Evolutionary conservation across 2,888 invertebrate genomes (phyloP).

Genomic region (Omphaloscelis lunosa): DNA sequence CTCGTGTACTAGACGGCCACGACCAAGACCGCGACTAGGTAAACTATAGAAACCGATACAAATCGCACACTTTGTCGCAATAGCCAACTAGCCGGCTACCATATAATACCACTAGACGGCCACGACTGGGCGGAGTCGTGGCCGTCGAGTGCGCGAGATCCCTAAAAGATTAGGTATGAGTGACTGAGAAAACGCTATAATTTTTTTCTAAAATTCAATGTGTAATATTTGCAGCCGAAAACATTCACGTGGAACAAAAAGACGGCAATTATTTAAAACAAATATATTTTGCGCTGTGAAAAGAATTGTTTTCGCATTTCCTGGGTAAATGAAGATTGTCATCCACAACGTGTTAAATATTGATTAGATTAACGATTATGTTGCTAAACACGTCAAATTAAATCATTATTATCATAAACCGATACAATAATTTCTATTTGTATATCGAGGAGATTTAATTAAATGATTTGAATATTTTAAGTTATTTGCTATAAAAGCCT

Average conservation of each 20-base stretch:
- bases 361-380: constrained; percentile 16
- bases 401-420: not conserved
- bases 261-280: not conserved
- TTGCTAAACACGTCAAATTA: not conserved
- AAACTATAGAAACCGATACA: too few relatives aligned
- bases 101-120: too few relatives aligned
- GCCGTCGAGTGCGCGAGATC: too few relatives aligned
- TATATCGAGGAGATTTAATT: not conserved
- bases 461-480: not conserved
- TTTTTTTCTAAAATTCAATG: not conserved
- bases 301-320: not conserved
- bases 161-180: not conserved
- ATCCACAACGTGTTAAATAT: not conserved
- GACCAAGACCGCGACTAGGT: too few relatives aligned
- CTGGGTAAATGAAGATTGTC: not conserved
- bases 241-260: not conserved
- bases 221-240: not conserved
- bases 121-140: too few relatives aligned
- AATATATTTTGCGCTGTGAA: not conserved
- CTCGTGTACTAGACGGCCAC: too few relatives aligned
- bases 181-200: not conserved
- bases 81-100: too few relatives aligned
- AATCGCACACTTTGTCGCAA: too few relatives aligned
- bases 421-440: not conserved
- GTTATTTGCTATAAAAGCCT: not conserved